Percentiles rank a stretch among this genome's conserved stretches.
phyloP scores from a whole-genome alignment of 2,113 vertebrate species.

The Platycercus adscitus region DNA sequence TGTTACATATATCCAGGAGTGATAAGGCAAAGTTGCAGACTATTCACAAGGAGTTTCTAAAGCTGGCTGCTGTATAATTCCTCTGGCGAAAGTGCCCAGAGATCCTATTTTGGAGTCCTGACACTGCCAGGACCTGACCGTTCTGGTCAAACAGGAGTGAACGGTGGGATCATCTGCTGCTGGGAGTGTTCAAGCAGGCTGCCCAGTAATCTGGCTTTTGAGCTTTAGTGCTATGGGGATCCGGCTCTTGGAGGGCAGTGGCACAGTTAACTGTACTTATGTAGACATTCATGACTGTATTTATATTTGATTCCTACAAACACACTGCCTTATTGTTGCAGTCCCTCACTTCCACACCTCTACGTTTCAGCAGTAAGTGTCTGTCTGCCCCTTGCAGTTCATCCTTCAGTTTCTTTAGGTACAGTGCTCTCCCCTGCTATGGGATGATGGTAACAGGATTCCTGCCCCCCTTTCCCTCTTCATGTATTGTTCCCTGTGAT shows the following conservation, averaged over 20 bases:
- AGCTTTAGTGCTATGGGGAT: neutral
- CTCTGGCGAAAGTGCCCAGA: neutral
- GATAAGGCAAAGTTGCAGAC: neutral
- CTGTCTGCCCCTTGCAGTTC: neutral
- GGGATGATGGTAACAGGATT: neutral
- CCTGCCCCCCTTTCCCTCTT: neutral
- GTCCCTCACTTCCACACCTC: neutral
- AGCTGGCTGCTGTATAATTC: neutral
- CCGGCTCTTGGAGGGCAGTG: neutral
- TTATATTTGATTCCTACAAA: neutral
- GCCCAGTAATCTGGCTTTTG: neutral
- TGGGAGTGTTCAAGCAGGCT: neutral
- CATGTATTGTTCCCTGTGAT: neutral
- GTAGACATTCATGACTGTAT: neutral
- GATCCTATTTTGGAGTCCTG: neutral
- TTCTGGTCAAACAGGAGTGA: neutral
- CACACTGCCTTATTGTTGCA: rapidly evolving
- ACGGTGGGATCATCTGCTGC: neutral
- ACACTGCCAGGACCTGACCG: neutral
- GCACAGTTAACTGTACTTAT: neutral
- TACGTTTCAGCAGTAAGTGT: neutral
- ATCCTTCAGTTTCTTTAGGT: neutral
- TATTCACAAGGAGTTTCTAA: neutral
- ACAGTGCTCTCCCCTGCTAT: rapidly evolving
- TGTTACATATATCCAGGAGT: neutral